Evolutionary conservation across 2,888 invertebrate genomes (phyloP), one percentile per base, ranked within the genome.

Genomic region (Agrotis ipsilon): DNA sequence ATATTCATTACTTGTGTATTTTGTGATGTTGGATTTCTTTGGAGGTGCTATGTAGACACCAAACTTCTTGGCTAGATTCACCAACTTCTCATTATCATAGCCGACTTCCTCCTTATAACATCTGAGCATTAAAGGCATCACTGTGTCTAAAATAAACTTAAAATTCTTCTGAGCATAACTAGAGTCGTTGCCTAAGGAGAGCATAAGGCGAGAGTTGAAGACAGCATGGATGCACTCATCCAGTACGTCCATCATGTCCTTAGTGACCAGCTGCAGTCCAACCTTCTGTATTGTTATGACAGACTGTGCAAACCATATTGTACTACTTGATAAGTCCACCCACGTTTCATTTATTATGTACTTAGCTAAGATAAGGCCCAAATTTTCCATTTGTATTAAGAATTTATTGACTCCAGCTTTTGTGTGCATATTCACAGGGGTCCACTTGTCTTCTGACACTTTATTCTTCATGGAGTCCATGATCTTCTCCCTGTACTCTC

Each of bases 391-490:
- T 90, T 98, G 98, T 75, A 96, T 96, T 80, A 98, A 92, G 89
- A 97, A 98, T 90, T 97, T 97, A 73, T 96, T 96, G 27, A 98
- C 96, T 68, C 97, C 97, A 24, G 97, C 96, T 92, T 97, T 97
- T 11, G 97, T 98, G 84, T 98, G 97, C 90, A 98, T 97, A 92
- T 98, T 98, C 65, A 97, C 97, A 0, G 98, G 98, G 48, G 97
- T 97, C 98, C 99, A 99, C 80, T 97, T 97, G 88, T 99, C 99
- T 91, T 99, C 99, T 66, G 97, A 93, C 9, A 97, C 97, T 86
- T 97, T 97, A 69, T 97, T 94, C 92, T 98, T 98, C 84, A 98
- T 97, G 0, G 98, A 98, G 89, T 99, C 99, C 21, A 98, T 96
- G 82, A 98, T 96, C 90, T 98, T 98, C 81, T 98, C 98, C 83